A percentile compares a stretch with the other conserved stretches of the same genome.
phyloP scores from a whole-genome alignment of 2,888 invertebrate genomes.

The Microchrysa polita region DNA sequence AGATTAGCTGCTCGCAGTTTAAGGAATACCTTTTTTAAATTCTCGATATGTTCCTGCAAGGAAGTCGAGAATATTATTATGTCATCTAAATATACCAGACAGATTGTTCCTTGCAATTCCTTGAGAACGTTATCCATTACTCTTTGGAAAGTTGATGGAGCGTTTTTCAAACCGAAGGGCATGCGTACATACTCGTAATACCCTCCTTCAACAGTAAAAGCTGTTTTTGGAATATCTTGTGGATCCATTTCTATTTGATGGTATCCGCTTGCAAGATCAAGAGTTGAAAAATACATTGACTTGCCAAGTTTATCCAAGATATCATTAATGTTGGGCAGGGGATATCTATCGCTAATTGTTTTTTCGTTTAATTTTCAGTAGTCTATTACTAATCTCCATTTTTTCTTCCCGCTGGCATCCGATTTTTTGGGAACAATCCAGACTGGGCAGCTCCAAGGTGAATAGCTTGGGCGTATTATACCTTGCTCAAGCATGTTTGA shows the following conservation, averaged over 20 bases:
- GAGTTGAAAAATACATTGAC: slow-evolving; percentile 9
- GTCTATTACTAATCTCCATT: slow-evolving; percentile 9
- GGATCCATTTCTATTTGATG: slow-evolving; percentile 22
- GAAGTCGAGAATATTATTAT: slow-evolving; percentile 53
- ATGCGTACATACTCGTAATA: slow-evolving; percentile 33
- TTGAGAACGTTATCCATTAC: slow-evolving; percentile 51
- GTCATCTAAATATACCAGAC: slow-evolving; percentile 54
- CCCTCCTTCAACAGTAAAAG: slow-evolving; percentile 23
- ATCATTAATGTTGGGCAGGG: too few relatives aligned
- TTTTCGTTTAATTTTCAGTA: too few relatives aligned
- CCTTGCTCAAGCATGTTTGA: not conserved
- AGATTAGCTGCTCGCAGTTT: slow-evolving; percentile 51
- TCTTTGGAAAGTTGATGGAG: slow-evolving; percentile 26
- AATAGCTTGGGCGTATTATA: slow-evolving; percentile 5
- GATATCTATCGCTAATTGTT: too few relatives aligned
- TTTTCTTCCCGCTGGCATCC: not conserved
- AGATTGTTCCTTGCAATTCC: slow-evolving; percentile 50
- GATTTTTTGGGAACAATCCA: not conserved
- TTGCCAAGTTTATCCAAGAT: slow-evolving; percentile 5
- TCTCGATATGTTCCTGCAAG: slow-evolving; percentile 53
- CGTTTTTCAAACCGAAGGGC: slow-evolving; percentile 20
- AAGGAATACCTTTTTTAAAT: slow-evolving; percentile 52
- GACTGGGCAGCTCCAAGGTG: not conserved
- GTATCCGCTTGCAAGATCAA: slow-evolving; percentile 1
- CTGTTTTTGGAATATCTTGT: not conserved